Percentiles rank a stretch among this genome's conserved stretches.
Evolutionary conservation across 1,140 invertebrate genomes (phyloP).

Genomic region (Cataglyphis hispanica): DNA sequence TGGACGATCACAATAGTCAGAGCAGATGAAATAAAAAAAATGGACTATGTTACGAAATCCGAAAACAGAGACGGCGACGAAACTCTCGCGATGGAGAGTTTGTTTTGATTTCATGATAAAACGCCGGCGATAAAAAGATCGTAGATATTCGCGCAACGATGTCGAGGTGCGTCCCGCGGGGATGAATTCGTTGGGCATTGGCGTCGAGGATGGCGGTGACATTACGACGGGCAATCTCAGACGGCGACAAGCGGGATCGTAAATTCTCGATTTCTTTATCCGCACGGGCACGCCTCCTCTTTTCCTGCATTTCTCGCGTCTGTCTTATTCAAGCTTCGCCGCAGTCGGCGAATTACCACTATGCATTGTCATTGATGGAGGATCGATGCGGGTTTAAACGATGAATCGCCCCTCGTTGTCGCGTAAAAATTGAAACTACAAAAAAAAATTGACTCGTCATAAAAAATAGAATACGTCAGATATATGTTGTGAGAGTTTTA

Average conservation of each 20-base stretch:
- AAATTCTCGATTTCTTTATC: slow-evolving; percentile 65
- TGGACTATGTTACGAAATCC: neutral
- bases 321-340: slow-evolving; percentile 28
- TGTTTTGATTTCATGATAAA: slow-evolving; percentile 52
- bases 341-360: slow-evolving; percentile 40
- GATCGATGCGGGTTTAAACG: slow-evolving; percentile 36
- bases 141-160: slow-evolving; percentile 49
- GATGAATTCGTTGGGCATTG: slow-evolving; percentile 58
- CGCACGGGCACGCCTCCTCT: neutral
- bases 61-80: neutral
- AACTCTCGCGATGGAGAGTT: neutral
- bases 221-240: slow-evolving; percentile 68
- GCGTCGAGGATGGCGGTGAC: slow-evolving; percentile 61
- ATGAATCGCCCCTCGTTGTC: slow-evolving; percentile 6
- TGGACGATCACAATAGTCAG: slow-evolving; percentile 11
- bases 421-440: slow-evolving; percentile 1
- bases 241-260: slow-evolving; percentile 51
- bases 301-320: slow-evolving; percentile 20
- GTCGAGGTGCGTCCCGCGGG: slow-evolving; percentile 58
- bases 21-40: neutral
- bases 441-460: neutral
- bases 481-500: neutral
- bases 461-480: neutral
- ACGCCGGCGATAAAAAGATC: slow-evolving; percentile 57
- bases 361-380: slow-evolving; percentile 20